phyloP scores from a whole-genome alignment of 2,888 invertebrate species.

The Meganola albula region DNA sequence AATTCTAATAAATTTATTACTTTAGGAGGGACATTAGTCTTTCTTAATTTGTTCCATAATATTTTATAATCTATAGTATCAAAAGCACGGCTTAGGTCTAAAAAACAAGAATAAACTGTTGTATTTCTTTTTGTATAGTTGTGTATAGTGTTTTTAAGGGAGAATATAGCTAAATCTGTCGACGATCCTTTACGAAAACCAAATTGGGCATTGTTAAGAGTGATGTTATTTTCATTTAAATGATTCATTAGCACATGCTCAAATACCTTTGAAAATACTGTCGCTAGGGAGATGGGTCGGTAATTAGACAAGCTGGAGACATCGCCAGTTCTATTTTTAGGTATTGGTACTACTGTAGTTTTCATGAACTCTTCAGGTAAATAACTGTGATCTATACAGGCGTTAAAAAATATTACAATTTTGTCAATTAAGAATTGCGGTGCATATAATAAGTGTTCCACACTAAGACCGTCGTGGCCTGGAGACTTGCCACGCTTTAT shows the following conservation, averaged over 20 bases:
- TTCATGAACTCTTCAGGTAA: not conserved
- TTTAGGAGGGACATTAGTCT: not conserved
- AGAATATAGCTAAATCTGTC: not conserved
- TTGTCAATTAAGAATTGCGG: not conserved
- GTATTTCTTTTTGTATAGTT: not conserved
- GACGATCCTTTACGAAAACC: not conserved
- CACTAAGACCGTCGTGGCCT: slow-evolving; percentile 3
- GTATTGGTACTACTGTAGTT: too few species aligned
- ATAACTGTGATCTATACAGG: slow-evolving; percentile 2
- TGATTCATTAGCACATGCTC: too few species aligned
- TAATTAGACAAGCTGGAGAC: too few species aligned
- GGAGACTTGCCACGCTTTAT: slow-evolving; percentile 1
- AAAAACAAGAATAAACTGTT: not conserved
- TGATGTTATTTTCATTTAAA: too few species aligned
- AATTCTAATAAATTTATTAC: not conserved
- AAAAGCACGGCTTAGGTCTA: not conserved
- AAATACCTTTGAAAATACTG: too few species aligned
- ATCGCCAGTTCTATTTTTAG: too few species aligned
- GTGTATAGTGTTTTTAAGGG: not conserved
- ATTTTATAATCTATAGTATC: not conserved
- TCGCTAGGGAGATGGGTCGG: too few species aligned
- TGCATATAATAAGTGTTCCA: slow-evolving; percentile 1
- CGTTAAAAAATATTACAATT: not conserved
- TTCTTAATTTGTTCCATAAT: not conserved
- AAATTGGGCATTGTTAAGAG: not conserved